These are phyloP conservation scores for Globicephala melas DNA, from an alignment of 2,113 vertebrate genomes.

Conservation along the genomic window DNA sequence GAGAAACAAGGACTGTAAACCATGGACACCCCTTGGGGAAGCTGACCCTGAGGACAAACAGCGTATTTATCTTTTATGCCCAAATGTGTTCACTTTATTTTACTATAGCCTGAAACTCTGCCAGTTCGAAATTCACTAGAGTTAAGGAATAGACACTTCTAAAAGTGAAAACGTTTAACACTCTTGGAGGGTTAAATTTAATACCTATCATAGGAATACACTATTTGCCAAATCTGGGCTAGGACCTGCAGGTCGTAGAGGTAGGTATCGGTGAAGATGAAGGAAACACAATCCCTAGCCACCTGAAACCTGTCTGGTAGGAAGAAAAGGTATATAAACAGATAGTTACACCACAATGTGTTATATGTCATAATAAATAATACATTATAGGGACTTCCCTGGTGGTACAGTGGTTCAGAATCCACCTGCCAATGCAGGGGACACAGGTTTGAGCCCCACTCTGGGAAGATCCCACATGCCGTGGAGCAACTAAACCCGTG, in stretches of 20 bases:
- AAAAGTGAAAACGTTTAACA: not conserved
- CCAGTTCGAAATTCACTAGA: not conserved
- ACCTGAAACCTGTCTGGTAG: not conserved
- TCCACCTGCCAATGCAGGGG: too few species aligned
- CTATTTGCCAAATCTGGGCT: not conserved
- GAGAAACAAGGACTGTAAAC: not conserved
- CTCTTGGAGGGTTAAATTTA: not conserved
- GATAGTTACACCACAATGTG: not conserved
- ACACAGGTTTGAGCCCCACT: too few species aligned
- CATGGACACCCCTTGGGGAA: not conserved
- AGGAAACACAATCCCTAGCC: not conserved
- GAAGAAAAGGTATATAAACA: not conserved
- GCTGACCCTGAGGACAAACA: not conserved
- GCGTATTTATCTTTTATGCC: not conserved
- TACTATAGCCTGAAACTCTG: not conserved
- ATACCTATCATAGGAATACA: not conserved
- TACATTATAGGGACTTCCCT: not conserved
- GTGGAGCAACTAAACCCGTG: rapidly evolving
- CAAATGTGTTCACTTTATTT: not conserved
- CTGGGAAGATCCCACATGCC: too few species aligned
- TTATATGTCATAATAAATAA: not conserved
- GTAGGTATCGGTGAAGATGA: not conserved
- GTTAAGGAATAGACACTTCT: not conserved
- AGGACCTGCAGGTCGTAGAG: not conserved
- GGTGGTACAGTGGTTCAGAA: too few species aligned